These are phyloP conservation scores for Natrix natrix DNA, from an alignment of 2,797 vertebrate genomes.

Conservation along the genomic window DNA sequence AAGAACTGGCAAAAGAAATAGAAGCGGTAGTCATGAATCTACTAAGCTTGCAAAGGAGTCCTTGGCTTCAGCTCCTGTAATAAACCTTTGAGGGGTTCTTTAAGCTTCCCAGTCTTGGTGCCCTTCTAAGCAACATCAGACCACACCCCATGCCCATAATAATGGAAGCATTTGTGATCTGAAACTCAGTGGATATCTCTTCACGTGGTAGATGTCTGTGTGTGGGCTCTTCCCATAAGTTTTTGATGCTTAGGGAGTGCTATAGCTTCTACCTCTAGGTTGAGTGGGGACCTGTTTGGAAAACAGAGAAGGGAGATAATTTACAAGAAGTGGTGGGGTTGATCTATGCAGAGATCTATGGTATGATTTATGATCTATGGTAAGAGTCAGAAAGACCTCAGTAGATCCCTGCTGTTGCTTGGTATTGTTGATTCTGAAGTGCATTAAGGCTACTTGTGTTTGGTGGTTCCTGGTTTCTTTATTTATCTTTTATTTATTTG, in stretches of 20 bases:
- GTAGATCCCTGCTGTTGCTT: neutral
- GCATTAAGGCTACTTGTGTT: neutral
- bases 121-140: slow-evolving; percentile 1
- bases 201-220: too few species aligned
- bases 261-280: neutral
- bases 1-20: slow-evolving; percentile 24
- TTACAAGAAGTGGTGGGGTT: neutral
- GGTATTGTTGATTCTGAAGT: neutral
- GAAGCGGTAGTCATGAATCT: neutral
- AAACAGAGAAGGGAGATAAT: neutral
- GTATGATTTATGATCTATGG: neutral
- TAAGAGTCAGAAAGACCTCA: neutral
- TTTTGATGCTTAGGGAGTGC: neutral
- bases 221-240: neutral
- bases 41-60: neutral
- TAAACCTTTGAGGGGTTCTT: slow-evolving; percentile 26
- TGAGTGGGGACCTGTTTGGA: neutral
- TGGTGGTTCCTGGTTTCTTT: neutral
- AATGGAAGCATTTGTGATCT: neutral
- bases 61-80: slow-evolving; percentile 23
- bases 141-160: slow-evolving; percentile 36
- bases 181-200: neutral
- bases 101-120: slow-evolving; percentile 18
- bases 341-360: neutral
- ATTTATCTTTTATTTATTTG: neutral